phyloP scores from a whole-genome alignment of 2,113 vertebrate genomes.

The Oreochromis niloticus region DNA sequence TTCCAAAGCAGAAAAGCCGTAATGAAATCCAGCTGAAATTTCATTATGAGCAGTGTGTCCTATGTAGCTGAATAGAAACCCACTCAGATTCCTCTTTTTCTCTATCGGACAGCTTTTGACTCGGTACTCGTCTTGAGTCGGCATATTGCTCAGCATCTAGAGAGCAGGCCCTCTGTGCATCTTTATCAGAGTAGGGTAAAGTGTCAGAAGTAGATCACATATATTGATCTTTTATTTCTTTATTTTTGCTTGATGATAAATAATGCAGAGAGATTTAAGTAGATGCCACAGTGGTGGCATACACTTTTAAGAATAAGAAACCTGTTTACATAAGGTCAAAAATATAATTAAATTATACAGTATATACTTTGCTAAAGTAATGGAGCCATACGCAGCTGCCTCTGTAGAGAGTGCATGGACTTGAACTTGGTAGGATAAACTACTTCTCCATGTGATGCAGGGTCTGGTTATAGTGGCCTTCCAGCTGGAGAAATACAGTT shows the following conservation, averaged over 20 bases:
- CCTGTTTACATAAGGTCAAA: background rate
- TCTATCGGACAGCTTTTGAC: background rate
- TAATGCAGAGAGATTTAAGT: background rate
- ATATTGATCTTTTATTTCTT: background rate
- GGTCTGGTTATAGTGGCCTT: background rate
- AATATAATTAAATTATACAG: background rate
- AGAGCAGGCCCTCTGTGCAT: background rate
- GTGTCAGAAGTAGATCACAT: background rate
- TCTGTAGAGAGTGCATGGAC: background rate
- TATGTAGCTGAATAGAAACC: background rate
- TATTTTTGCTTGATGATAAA: background rate
- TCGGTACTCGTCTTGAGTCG: accelerated
- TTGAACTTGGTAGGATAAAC: background rate
- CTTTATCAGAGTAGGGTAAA: background rate
- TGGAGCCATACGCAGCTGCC: background rate
- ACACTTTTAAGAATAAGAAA: background rate
- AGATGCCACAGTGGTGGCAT: background rate
- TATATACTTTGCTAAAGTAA: background rate
- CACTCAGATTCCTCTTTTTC: background rate
- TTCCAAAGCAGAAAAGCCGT: background rate
- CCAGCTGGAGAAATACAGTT: background rate
- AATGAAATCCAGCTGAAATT: background rate
- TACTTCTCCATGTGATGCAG: background rate
- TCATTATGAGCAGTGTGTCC: background rate
- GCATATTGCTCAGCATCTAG: background rate